Evolutionary conservation across 2,888 invertebrate genomes (phyloP).

Genomic region (Liopterus haemorrhoidalis): DNA sequence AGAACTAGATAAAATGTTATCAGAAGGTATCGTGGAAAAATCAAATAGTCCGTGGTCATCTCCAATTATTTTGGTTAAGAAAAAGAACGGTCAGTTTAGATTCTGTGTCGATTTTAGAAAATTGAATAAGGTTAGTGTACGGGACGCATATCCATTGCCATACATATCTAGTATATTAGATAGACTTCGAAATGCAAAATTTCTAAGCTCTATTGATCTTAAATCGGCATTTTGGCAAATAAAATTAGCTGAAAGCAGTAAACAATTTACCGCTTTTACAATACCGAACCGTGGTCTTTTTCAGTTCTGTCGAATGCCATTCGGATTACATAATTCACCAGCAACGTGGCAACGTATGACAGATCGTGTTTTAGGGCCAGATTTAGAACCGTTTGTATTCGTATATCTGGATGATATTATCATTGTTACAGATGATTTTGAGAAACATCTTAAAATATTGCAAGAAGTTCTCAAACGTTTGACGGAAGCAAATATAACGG

Average conservation of each 20-base stretch:
- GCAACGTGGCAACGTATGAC: conserved; percentile 32
- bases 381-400: conserved; percentile 30
- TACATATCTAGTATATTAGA: conserved; percentile 35
- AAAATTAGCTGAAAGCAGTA: conserved; percentile 22
- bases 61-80: conserved; percentile 33
- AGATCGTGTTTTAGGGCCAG: conserved; percentile 29
- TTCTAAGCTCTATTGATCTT: conserved; percentile 36
- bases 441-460: no score
- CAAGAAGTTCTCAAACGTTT: no score
- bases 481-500: no score
- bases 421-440: no score
- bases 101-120: conserved; percentile 37
- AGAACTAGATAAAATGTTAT: conserved; percentile 29
- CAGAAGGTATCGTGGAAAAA: conserved; percentile 30
- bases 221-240: conserved; percentile 31
- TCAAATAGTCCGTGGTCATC: conserved; percentile 33
- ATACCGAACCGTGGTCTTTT: conserved; percentile 30
- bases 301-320: conserved; percentile 34
- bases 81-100: conserved; percentile 31
- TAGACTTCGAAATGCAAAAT: conserved; percentile 34
- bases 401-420: conserved; percentile 34
- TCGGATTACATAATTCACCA: conserved; percentile 31
- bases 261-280: conserved; percentile 34
- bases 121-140: conserved; percentile 35
- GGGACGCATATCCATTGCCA: conserved; percentile 37